Base-by-base conservation (phyloP, 2,797 vertebrate genomes). In the Sebastolobus altivelis region DNA sequence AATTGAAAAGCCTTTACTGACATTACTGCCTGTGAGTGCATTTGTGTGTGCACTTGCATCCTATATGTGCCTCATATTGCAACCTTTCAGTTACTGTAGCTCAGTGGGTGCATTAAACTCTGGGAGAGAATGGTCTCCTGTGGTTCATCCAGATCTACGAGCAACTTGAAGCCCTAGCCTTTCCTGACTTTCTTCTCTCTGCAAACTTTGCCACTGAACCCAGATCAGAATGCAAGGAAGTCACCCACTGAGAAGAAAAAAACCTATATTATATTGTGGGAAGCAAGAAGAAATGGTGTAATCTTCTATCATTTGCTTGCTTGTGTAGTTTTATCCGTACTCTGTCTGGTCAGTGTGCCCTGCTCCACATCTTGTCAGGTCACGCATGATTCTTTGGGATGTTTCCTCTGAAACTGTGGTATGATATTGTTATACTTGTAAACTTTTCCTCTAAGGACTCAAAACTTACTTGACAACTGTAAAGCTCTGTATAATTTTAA, bases 91-190 rank as follows among this genome's bases (percentile, higher is more conserved):
- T 67, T 35, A 68, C 38, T 60, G 62, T 70, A 60, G 77, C 80
- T 83, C 69, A 77, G 58, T 65, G 65, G 56, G 22, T 85, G 67
- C 70, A 90, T 90, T 87, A 77, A 89, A 80, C 84, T 43, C 49
- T 20, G 4, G 73, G 76, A 82, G 72, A 60, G 46, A 86, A 62
- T 75, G 68, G 38, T 77, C n/a, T 82, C 77, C 72, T 6, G 22
- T 61, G 71, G 77, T 68, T 75, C 78, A 71, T 79, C 58, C 35
- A 75, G 20, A 67, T 83, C 84, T 79, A 74, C 63, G 29, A 77
- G 74, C 75, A 43, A 78, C 20, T 5, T 61, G 73, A 71, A 14
- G 22, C 37, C 43, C 3, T 18, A 69, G 20, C 31, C 49, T 69
- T 72, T 54, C 16, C 27, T 63, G 27, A 56, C 54, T 82, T 76